phyloP scores from a whole-genome alignment of 2,888 invertebrate genomes.

The Dolichopus griseipennis region DNA sequence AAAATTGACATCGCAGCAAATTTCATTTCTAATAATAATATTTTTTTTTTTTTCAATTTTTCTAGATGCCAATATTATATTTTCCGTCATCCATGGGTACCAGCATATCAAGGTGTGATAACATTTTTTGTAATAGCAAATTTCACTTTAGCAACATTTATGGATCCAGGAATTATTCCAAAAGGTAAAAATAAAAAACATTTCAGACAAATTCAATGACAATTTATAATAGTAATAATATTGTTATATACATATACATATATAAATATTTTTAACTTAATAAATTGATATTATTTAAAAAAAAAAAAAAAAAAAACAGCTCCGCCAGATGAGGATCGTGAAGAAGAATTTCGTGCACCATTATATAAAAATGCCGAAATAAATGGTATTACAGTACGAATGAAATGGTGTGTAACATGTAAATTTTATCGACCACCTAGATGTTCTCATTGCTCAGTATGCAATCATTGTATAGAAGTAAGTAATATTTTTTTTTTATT shows the following conservation, averaged over 20 bases:
- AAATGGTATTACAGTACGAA: conserved; percentile 94
- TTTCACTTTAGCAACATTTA: conserved; percentile 97
- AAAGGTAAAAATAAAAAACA: conserved; percentile 58
- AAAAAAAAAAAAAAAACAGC: no score
- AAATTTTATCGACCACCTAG: conserved; percentile 99
- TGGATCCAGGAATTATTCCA: conserved; percentile 98
- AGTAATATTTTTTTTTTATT: conserved; percentile 26
- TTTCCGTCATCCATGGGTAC: conserved; percentile 76
- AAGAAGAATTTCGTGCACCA: conserved; percentile 94
- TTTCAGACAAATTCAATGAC: no score
- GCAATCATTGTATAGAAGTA: conserved; percentile 97
- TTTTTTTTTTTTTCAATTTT: conserved; percentile 24
- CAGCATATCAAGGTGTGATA: conserved; percentile 86
- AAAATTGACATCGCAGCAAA: no score
- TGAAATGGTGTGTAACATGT: conserved; percentile 99
- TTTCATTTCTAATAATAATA: no score
- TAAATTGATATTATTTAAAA: no score
- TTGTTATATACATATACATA: no score
- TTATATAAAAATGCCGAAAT: conserved; percentile 96
- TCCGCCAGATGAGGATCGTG: conserved; percentile 91
- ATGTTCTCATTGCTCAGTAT: conserved; percentile 98
- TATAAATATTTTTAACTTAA: no score
- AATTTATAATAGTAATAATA: background rate
- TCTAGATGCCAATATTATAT: conserved; percentile 82
- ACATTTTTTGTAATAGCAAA: conserved; percentile 97